A percentile compares a stretch with the other conserved stretches of the same genome.
Evolutionary conservation across 1,140 invertebrate genomes (phyloP).

Genomic region (Stegodyphus dumicola): DNA sequence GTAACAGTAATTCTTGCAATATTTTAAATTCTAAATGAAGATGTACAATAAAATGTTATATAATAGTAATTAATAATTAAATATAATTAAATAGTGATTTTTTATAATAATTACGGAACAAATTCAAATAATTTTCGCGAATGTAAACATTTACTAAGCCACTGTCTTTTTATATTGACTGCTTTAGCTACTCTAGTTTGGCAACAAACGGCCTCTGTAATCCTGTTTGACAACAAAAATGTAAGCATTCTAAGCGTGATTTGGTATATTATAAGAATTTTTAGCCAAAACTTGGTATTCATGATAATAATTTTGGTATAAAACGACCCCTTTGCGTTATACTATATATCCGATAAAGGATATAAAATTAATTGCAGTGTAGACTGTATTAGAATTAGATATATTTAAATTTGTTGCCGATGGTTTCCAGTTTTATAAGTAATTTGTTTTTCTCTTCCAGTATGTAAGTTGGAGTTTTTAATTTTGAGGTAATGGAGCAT

Average conservation of each 20-base stretch:
- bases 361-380: too few relatives aligned
- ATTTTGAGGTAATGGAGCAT: conserved; percentile 65
- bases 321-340: not conserved
- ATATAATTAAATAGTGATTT: too few relatives aligned
- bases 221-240: conserved; percentile 60
- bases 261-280: not conserved
- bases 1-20: too few relatives aligned
- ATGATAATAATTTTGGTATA: not conserved
- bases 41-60: too few relatives aligned
- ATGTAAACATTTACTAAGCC: too few relatives aligned
- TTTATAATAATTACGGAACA: too few relatives aligned
- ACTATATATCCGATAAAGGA: not conserved
- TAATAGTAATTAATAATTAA: too few relatives aligned
- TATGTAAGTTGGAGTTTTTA: not conserved
- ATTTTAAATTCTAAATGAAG: too few relatives aligned
- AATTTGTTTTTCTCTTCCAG: not conserved
- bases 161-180: too few relatives aligned
- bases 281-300: not conserved
- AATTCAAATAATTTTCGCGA: too few relatives aligned
- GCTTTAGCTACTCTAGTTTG: not conserved
- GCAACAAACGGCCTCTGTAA: not conserved
- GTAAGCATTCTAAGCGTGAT: conserved; percentile 4
- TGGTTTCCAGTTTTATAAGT: not conserved
- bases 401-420: not conserved
- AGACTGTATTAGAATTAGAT: not conserved